phyloP scores from a whole-genome alignment of 2,113 vertebrate species.

The Periophthalmus modestus region DNA sequence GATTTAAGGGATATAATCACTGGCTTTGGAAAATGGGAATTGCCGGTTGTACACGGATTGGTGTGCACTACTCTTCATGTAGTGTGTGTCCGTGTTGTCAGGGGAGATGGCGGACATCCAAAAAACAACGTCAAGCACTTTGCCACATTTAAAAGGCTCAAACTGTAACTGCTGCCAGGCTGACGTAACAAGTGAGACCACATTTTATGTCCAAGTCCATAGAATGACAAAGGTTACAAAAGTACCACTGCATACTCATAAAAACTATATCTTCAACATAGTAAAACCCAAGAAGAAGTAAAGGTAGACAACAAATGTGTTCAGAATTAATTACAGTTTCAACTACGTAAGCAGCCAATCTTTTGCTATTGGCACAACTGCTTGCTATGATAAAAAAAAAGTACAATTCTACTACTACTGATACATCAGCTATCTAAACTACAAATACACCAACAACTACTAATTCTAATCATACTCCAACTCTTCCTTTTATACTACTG shows the following conservation, averaged over 20 bases:
- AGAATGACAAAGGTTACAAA: neutral
- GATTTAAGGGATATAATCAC: conserved; percentile 55
- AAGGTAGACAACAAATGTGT: neutral
- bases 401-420: neutral
- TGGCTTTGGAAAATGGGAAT: conserved; percentile 39
- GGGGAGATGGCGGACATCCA: conserved; percentile 54
- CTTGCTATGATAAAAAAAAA: no score
- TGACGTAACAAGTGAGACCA: conserved; percentile 28
- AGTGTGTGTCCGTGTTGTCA: conserved; percentile 42
- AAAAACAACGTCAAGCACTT: conserved; percentile 28
- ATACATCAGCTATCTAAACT: neutral
- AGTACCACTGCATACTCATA: neutral
- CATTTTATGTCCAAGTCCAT: neutral
- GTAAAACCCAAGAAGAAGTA: neutral
- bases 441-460: neutral
- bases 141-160: conserved; percentile 42
- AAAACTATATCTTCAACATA: neutral
- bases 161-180: conserved; percentile 19
- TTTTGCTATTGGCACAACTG: no score
- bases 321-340: neutral
- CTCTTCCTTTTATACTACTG: no score
- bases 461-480: neutral
- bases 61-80: conserved; percentile 42
- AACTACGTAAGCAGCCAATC: no score
- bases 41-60: conserved; percentile 56